phyloP scores from a whole-genome alignment of 2,888 invertebrate species.

The Oscheius sp. region DNA sequence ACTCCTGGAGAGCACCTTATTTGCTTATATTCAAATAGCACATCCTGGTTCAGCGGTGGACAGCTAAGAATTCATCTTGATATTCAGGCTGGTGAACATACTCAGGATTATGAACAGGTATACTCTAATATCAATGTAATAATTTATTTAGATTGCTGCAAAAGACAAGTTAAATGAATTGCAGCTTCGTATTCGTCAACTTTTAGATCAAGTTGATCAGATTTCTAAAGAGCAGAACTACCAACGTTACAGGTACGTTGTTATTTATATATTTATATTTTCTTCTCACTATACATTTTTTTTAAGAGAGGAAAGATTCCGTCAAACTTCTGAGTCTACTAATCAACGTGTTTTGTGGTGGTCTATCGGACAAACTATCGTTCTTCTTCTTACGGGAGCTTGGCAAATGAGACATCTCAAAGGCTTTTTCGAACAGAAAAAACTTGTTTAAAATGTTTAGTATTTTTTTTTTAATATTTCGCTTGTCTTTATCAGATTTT shows the following conservation, averaged over 20 bases:
- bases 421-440: constrained; percentile 99
- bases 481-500: background rate
- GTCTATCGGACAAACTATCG: constrained; percentile 80
- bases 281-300: background rate
- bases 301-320: constrained; percentile 90
- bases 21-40: constrained; percentile 94
- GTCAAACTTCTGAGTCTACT: constrained; percentile 96
- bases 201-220: constrained; percentile 96
- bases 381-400: constrained; percentile 89
- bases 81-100: constrained; percentile 98
- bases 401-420: constrained; percentile 99
- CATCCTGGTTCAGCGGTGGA: constrained; percentile 79
- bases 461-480: background rate
- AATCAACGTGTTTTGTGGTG: constrained; percentile 94
- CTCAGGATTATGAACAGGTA: constrained; percentile 90
- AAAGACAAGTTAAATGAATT: constrained; percentile 95
- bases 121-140: background rate
- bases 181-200: constrained; percentile 90
- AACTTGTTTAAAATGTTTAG: constrained; percentile 79
- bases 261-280: background rate
- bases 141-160: constrained; percentile 81
- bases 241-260: constrained; percentile 80
- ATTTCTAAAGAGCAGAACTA: constrained; percentile 99
- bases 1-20: constrained; percentile 97
- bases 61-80: constrained; percentile 94